Evolutionary conservation across 2,888 invertebrate species (phyloP), one percentile per base, ranked within the genome.

Genomic region (Cataglyphis albicans): DNA sequence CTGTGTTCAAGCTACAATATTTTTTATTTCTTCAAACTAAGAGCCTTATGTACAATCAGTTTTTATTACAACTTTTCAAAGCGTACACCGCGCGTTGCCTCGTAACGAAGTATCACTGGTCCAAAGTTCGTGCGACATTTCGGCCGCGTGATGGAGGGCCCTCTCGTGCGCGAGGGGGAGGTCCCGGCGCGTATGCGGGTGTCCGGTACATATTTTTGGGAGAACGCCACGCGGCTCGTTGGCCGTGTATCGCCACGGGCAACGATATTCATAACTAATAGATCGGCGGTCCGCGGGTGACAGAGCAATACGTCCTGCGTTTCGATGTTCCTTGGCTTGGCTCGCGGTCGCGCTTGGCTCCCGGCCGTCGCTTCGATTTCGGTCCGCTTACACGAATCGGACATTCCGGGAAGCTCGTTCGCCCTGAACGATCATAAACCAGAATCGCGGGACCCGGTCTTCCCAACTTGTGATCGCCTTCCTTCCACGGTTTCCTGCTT

Each of bases 261-360:
- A 93, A 93, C 93, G 93, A 89, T 93, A 94, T 93, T 93, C 93
- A 93, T 94, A 94, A 94, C 94, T 94, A 94, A 94, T 94, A 94
- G 94, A 94, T 94, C 93, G 94, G 92, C 92, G 91, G 92, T 90
- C 91, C 87, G 88, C 89, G 92, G 92, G 93, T 94, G 94, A 94
- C 93, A 94, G 94, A 93, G 93, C 94, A 93, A 94, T 94, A 93
- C 93, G 93, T 93, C 93, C 91, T 93, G 92, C 87, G 91, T 92
- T 92, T 93, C 93, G 93, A 93, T 93, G 93, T 93, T 92, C 91
- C 89, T 68, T 65, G 81, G 78, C 78, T 85, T 81, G 76, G 84
- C 82, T 84, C 85, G 80, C 87, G 91, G 88, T 91, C 91, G 90
- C 87, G 91, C 86, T 32, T 32, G 32, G 89, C 15, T 44, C n/a